Evolutionary conservation across 2,888 invertebrate genomes (phyloP), one percentile per base, ranked within the genome.

Genomic region (Leptura quadrifasciata): DNA sequence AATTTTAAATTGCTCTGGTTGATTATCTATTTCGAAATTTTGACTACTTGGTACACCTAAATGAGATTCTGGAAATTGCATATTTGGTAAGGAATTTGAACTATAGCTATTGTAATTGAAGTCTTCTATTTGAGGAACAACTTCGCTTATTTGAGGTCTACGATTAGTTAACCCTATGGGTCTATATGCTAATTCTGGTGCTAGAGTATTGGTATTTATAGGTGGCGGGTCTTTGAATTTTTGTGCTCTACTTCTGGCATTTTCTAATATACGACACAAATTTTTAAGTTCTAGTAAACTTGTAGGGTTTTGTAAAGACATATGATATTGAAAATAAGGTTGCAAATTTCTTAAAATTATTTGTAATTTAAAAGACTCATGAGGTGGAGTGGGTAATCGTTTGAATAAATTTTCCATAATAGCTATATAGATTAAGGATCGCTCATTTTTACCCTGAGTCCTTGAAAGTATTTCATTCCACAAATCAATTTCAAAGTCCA

Each of bases 401-500:
- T 52, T 52, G 10, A 52, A 52, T 52, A 52, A 52, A 9, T 52
- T 52, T 17, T 52, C n/a, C 52, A 52, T 52, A 3, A 52, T 1
- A 27, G 18, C 20, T 15, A 69, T 3, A 57, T 57, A 57, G 35
- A 69, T 57, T 69, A 57, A 3, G 17, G 60, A 20, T 60, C 27
- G 12, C 8, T 60, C 27, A 8, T 60, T 20, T 8, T 60, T 60
- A 2, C 21, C 8, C 20, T 24, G 24, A 20, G 27, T 24, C 12
- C 60, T n/a, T 8, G 12, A 2, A n/a, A 12, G 60, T 2, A 60
- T 60, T 17, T 60, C 60, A 20, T 60, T 20, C 60, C 60, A 60
- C n/a, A 60, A 60, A 65, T 65, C 20, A 60, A 17, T 60, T 60
- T 60, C 54, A 68, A 55, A 55, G 64, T 55, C 20, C 2, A 4